Evolutionary conservation across 1,140 invertebrate species (phyloP), one percentile per base, ranked within the genome.

Genomic region (Agraylea sexmaculata): DNA sequence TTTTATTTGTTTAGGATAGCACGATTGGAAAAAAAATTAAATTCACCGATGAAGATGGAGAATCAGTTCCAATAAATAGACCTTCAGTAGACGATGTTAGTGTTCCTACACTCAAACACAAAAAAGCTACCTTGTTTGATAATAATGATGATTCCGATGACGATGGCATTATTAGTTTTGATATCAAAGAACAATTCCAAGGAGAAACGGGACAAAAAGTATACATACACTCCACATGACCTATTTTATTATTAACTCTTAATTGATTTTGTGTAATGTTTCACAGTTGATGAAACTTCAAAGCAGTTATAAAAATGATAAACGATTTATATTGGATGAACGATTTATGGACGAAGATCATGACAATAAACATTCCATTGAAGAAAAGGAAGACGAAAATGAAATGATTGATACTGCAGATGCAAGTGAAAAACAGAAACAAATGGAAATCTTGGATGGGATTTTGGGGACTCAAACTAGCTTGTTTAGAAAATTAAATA

Each of bases 251-350:
- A 10, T 52, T 19, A 43, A 37, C 15, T 15, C 29, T 43, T 22
- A 34, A 17, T 39, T 40, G 46, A 27, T 46, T 44, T 56, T n/a
- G n/a, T 49, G 20, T 43, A 42, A 34, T 40, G 32, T 28, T 35
- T 51, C 51, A 40, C 40, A 71, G 68, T 57, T 71, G 51, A 56
- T 71, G 54, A 62, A 69, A 54, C 60, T 71, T 45, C 69, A 71
- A 62, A 64, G 66, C 32, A 65, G 57, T 47, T 69, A 65, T 49
- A 71, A 73, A 53, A 68, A 69, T 54, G 75, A 77, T 52, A 64
- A 69, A 54, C 57, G 74, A 51, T 77, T 77, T 55, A 56, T 51
- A 21, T 53, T 77, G 49, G 71, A 76, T 56, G 54, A 71, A 51
- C 62, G 71, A 43, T 76, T 77, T 52, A 49, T 69, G 33, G 69